These are phyloP conservation scores for Vollenhovia emeryi DNA, from an alignment of 1,140 invertebrate genomes.

Conservation along the genomic window DNA sequence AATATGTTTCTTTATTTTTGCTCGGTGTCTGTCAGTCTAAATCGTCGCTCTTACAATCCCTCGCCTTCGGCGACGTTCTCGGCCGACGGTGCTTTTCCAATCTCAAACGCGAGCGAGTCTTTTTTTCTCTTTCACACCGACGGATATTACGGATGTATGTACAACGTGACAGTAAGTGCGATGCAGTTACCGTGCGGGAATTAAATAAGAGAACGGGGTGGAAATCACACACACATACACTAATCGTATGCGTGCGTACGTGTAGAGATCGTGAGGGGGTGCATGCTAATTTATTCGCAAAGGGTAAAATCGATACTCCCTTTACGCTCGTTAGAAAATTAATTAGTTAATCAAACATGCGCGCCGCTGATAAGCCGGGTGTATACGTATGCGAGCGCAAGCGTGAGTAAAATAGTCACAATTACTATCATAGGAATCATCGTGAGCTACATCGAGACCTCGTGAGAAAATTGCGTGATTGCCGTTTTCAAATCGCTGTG, in stretches of 20 bases:
- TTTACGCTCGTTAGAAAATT: neutral
- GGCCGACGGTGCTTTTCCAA: neutral
- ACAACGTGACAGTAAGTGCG: slow-evolving; percentile 24
- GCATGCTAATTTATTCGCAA: neutral
- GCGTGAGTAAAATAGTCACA: neutral
- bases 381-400: neutral
- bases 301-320: neutral
- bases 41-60: slow-evolving; percentile 11
- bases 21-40: slow-evolving; percentile 21
- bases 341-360: slow-evolving; percentile 22
- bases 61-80: neutral
- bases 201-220: neutral
- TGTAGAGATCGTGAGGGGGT: neutral
- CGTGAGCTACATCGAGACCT: neutral
- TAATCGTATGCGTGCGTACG: too few relatives aligned
- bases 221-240: neutral
- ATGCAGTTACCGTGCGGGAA: slow-evolving; percentile 29
- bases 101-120: neutral
- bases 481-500: slow-evolving; percentile 39
- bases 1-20: slow-evolving; percentile 3
- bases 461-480: slow-evolving; percentile 17
- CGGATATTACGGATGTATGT: neutral
- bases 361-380: neutral
- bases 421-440: neutral
- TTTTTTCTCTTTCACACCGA: neutral